Base-by-base conservation (phyloP, 2,888 invertebrate species). In the Eulithis testata region DNA sequence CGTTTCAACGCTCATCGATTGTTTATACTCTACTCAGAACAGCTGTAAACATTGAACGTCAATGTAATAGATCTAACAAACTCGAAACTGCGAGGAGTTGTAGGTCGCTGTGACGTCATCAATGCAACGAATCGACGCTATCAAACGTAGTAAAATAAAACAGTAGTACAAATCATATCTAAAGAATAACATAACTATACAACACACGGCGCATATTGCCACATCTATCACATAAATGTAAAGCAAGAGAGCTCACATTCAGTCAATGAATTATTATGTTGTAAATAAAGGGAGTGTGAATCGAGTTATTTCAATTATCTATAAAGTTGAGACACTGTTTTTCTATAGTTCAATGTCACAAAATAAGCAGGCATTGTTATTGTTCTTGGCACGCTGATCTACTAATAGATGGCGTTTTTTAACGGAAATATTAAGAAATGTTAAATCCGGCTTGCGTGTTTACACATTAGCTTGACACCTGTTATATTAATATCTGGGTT, bases 71-170 rank as follows among this genome's bases (percentile, higher is more conserved):
- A 63, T 65, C 53, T 55, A 65, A 67, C 67, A 57, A 69, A 66
- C 70, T 63, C 60, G 55, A 66, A 63, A 62, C 66, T 65, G 66
- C 70, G 58, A 72, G 66, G 70, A 72, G 60, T 66, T 59, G 65
- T 60, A 59, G 73, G 62, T 65, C 69, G 66, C 64, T 60, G 71
- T 80, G 77, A 80, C 80, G 79, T 78, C 76, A 77, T 63, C 68
- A 72, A 75, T 78, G 78, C 80, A 80, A 73, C 73, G 52, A 31
- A 59, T 59, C 72, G 72, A 74, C 73, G 73, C 62, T 62, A 64
- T 55, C 59, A 43, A 60, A 61, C 65, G 47, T 63, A 61, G 59
- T 60, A 55, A 44, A 59, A 12, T 11, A 27, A 44, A 51, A 44
- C 11, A 59, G 55, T 60, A 54, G 54, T 36, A 50, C 64, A 64